Evolutionary conservation across 2,888 invertebrate species (phyloP).

Genomic region (Lasioglossum pauxillum): DNA sequence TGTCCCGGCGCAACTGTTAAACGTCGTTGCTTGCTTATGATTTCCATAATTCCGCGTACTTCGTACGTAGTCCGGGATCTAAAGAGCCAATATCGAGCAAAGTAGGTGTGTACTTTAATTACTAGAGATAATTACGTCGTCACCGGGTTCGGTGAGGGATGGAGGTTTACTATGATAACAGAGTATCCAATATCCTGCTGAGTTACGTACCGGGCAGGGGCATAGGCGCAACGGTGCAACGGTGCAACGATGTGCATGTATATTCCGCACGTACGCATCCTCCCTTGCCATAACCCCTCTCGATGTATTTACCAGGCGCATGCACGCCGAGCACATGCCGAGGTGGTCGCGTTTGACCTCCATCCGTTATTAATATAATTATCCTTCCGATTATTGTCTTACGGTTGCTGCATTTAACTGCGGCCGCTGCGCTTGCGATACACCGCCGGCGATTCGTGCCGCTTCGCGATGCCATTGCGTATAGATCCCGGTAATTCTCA

Average conservation of each 20-base stretch:
- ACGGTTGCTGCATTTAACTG: slow-evolving; percentile 56
- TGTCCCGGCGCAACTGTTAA: slow-evolving; percentile 36
- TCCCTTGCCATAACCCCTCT: neutral
- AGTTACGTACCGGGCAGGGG: slow-evolving; percentile 61
- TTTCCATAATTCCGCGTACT: slow-evolving; percentile 66
- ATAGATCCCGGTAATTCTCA: neutral
- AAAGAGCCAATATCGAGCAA: slow-evolving; percentile 70
- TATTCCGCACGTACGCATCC: slow-evolving; percentile 34
- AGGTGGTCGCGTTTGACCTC: slow-evolving; percentile 55
- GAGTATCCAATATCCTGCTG: slow-evolving; percentile 73
- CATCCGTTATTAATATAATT: slow-evolving; percentile 69
- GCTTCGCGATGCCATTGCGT: neutral
- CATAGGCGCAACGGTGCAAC: neutral
- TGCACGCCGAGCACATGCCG: slow-evolving; percentile 34
- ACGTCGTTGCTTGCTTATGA: slow-evolving; percentile 56
- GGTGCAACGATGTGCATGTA: slow-evolving; percentile 41
- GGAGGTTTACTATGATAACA: slow-evolving; percentile 75
- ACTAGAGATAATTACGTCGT: slow-evolving; percentile 75
- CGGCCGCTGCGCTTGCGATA: slow-evolving; percentile 16
- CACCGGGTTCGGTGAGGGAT: slow-evolving; percentile 66
- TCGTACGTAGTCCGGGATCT: slow-evolving; percentile 43
- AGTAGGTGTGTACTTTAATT: slow-evolving; percentile 74
- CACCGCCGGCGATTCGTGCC: neutral
- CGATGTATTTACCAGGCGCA: slow-evolving; percentile 49
- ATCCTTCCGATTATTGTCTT: slow-evolving; percentile 63